Conservation (phyloP, 37 sponge, comb jelly and placozoan species). For the Mnemiopsis leidyi region DNA sequence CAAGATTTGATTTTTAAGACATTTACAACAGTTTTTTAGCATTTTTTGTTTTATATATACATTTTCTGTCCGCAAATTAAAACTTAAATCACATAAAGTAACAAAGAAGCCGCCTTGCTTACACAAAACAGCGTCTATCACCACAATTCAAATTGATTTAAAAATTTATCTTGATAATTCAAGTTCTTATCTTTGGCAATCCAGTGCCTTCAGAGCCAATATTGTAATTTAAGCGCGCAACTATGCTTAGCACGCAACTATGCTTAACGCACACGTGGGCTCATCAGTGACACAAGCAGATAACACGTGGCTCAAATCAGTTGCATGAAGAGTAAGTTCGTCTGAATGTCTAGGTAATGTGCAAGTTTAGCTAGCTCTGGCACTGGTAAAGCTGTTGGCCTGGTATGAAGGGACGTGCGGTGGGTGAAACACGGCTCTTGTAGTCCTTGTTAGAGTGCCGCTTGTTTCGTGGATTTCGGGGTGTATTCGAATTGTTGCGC, state of each 20-base stretch:
- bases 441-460: background rate
- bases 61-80: constrained; percentile 61
- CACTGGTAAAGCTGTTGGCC: constrained; percentile 17
- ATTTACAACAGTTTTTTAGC: constrained; percentile 13
- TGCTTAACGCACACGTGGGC: too few relatives aligned
- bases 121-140: background rate
- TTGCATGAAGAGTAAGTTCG: too few relatives aligned
- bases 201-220: constrained; percentile 34
- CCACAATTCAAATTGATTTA: background rate
- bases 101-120: background rate
- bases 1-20: background rate
- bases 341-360: background rate
- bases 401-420: constrained; percentile 38
- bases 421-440: constrained; percentile 37
- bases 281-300: too few relatives aligned
- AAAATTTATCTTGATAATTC: background rate
- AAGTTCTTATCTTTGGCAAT: background rate
- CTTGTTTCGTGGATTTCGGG: background rate
- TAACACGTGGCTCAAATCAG: too few relatives aligned
- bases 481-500: background rate
- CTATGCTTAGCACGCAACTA: too few relatives aligned
- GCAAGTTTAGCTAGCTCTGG: constrained; percentile 9
- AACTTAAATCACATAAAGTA: background rate
- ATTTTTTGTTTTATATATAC: constrained; percentile 34
- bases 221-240: too few relatives aligned